Evolutionary conservation across 2,113 vertebrate genomes (phyloP).

Genomic region (Rhabdomys dilectus): DNA sequence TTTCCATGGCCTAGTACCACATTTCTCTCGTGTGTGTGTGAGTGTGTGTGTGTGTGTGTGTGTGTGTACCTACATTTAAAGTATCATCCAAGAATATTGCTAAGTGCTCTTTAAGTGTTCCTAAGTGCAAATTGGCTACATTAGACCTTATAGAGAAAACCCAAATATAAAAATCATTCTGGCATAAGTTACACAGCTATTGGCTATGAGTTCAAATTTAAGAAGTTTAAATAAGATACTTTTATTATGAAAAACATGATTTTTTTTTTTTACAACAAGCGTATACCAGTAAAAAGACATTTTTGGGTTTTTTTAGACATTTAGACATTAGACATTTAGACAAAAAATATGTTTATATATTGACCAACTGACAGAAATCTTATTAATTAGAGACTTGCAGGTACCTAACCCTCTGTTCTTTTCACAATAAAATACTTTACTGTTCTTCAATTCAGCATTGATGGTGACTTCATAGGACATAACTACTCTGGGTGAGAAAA

Average conservation of each 20-base stretch:
- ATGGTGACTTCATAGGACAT: neutral
- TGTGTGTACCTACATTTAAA: neutral
- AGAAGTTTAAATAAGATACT: neutral
- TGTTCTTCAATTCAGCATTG: neutral
- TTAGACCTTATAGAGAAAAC: neutral
- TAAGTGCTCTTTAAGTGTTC: neutral
- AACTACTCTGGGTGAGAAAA: neutral
- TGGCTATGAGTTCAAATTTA: neutral
- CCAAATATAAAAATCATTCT: neutral
- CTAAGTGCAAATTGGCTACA: neutral
- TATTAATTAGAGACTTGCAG: neutral
- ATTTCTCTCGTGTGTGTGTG: neutral
- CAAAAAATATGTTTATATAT: neutral
- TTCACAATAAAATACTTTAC: neutral
- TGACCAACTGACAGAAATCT: neutral
- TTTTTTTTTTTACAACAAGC: neutral
- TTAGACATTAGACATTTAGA: neutral
- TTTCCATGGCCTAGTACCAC: neutral
- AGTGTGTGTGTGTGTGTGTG: neutral
- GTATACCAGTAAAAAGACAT: neutral
- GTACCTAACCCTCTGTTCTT: neutral
- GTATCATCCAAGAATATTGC: neutral
- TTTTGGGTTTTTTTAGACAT: neutral
- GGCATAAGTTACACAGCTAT: neutral
- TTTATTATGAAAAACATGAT: neutral